Conservation (phyloP, 2,797 vertebrate genomes). For the Amblyopsis hoosieri region DNA sequence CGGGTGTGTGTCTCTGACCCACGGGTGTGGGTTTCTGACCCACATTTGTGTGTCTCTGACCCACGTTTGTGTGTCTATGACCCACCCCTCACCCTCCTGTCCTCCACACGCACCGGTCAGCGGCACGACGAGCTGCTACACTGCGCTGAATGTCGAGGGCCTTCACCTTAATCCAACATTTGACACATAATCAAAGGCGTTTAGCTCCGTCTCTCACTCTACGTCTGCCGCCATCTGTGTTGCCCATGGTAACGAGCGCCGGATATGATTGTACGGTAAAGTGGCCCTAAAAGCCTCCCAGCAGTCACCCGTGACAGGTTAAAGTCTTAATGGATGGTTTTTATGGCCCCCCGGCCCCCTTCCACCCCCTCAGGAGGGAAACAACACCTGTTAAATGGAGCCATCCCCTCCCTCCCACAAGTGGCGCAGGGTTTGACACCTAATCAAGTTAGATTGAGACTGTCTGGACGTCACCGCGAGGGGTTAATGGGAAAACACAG, state of each 20-base stretch:
- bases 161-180: constrained; percentile 6
- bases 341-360: constrained; percentile 62
- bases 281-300: constrained; percentile 71
- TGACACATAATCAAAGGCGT: constrained; percentile 46
- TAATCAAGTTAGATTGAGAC: constrained; percentile 60
- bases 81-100: background rate
- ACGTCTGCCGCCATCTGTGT: constrained; percentile 62
- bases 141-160: background rate
- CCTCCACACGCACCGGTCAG: background rate
- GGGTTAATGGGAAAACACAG: constrained; percentile 66
- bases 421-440: constrained; percentile 45
- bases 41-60: background rate
- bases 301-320: constrained; percentile 81
- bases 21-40: background rate
- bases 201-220: constrained; percentile 45
- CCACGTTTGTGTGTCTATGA: too few species aligned
- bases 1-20: constrained; percentile 4
- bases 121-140: background rate
- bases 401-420: constrained; percentile 57
- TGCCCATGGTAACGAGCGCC: constrained; percentile 65
- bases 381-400: constrained; percentile 77
- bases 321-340: constrained; percentile 75
- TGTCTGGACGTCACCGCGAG: constrained; percentile 61
- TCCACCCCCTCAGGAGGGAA: constrained; percentile 55
- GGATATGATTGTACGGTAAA: constrained; percentile 75